Base-by-base conservation (phyloP, 2,113 vertebrate species). In the Xiphophorus maculatus region DNA sequence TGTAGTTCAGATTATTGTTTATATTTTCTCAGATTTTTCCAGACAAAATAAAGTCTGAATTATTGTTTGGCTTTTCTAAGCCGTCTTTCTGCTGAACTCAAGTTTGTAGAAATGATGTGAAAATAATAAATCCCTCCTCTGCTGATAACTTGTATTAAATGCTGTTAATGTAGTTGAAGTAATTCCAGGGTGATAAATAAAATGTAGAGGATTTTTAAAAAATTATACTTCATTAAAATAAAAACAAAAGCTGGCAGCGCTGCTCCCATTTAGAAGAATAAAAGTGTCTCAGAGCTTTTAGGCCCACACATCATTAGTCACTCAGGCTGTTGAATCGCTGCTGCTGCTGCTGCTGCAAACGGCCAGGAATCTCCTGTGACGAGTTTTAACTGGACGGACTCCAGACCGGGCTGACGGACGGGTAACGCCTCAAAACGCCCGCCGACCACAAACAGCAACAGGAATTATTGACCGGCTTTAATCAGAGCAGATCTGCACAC, bases 381-480 rank as follows among this genome's bases (percentile, higher is more conserved):
- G 32, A 64, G 60, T 29, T 6, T 51, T 63, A 73, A 66, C 60
- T 67, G 74, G 68, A 81, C 2, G 4, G 3, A 65, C 3, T 78
- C 72, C 72, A 81, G 75, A 7, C 32, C 44, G 71, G 33, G 67
- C 33, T 19, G 68, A 79, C 37, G 79, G 63, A 30, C 81, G 48
- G 79, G 66, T 61, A 74, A 73, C 68, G 71, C 73, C 80, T 28
- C 4, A 14, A 81, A 35, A 70, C 75, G 68, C 44, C 74, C 27
- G 67, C 0, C 1, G 51, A 75, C 64, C 74, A 27, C 28, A 79
- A 84, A 84, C 74, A 76, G 37, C 27, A 67, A 48, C 69, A 62
- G 66, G 85, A 79, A 83, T 83, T 83, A 83, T 54, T 51, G 51
- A 67, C 37, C 76, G 2, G 28, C 28, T 35, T 66, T 12, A 17